Conservation (phyloP, 2,797 vertebrate species). For the Pangasius sanitwongsei region DNA sequence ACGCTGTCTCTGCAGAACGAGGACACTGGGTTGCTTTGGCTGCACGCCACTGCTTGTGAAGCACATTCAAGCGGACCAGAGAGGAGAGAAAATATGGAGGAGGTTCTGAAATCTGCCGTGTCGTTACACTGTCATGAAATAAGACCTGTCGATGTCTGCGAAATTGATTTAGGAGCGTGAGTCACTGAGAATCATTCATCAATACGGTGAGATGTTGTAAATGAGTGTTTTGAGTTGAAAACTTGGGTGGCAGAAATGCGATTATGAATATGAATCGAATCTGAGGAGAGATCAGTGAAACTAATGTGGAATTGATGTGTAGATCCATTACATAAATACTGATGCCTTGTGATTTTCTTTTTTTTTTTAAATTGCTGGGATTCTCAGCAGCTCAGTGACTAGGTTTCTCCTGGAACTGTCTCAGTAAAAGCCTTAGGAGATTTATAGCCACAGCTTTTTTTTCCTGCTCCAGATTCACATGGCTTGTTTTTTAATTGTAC, state of each 20-base stretch:
- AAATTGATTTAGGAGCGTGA: slow-evolving; percentile 18
- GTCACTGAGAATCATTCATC: slow-evolving; percentile 15
- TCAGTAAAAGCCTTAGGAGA: slow-evolving; percentile 23
- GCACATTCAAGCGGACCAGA: slow-evolving; percentile 54
- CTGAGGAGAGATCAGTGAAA: slow-evolving; percentile 6
- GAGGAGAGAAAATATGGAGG: slow-evolving; percentile 35
- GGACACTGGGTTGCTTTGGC: slow-evolving; percentile 56
- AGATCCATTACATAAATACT: neutral
- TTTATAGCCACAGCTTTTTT: slow-evolving; percentile 23
- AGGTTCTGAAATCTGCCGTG: neutral
- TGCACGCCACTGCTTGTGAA: slow-evolving; percentile 67
- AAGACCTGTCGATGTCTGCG: slow-evolving; percentile 10
- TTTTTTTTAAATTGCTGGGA: neutral
- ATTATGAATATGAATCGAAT: slow-evolving; percentile 16
- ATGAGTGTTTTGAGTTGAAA: slow-evolving; percentile 7
- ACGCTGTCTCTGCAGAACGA: slow-evolving; percentile 44
- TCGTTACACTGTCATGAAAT: neutral
- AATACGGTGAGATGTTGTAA: slow-evolving; percentile 7
- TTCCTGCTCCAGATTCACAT: neutral
- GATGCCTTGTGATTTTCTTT: neutral
- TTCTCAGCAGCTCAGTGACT: slow-evolving; percentile 10
- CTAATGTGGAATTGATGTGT: slow-evolving; percentile 1
- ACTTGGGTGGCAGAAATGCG: neutral
- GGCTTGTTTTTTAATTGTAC: slow-evolving; percentile 16
- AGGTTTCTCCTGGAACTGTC: slow-evolving; percentile 19